Conservation (phyloP, 2,113 vertebrate species). For the Phainopepla nitens region DNA sequence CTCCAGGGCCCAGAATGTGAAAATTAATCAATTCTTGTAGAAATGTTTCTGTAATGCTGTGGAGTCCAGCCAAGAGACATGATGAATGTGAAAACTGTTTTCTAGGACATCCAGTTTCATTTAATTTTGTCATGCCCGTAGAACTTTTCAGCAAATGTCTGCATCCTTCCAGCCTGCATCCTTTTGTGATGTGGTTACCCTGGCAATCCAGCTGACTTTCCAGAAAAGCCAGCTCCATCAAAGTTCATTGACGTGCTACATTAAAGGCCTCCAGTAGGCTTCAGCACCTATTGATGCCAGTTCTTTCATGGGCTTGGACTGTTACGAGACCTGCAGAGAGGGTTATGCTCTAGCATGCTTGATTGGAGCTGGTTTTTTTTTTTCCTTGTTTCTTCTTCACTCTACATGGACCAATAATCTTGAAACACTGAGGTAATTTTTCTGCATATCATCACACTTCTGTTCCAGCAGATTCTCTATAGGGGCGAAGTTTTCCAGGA, state of each 20-base stretch:
- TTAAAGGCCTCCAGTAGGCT: background rate
- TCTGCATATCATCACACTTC: background rate
- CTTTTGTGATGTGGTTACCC: constrained; percentile 22
- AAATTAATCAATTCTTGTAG: constrained; percentile 25
- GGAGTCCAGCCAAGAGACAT: constrained; percentile 39
- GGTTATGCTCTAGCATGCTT: background rate
- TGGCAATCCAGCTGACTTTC: constrained; percentile 27
- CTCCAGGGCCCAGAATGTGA: background rate
- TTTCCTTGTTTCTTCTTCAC: background rate
- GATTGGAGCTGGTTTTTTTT: background rate
- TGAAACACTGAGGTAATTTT: background rate
- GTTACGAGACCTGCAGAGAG: background rate
- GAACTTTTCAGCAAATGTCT: background rate
- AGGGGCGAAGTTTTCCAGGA: background rate
- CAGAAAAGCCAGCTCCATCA: background rate
- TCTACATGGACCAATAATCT: background rate
- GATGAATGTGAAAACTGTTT: constrained; percentile 33
- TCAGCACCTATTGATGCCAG: background rate
- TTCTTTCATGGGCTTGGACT: background rate
- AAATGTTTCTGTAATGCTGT: background rate
- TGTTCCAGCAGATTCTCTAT: background rate
- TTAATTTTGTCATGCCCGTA: background rate
- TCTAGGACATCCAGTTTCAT: constrained; percentile 46
- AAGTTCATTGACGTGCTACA: background rate
- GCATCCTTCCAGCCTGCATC: background rate